Evolutionary conservation across 2,113 vertebrate genomes (phyloP).

Genomic region (Protobothrops mucrosquamatus): DNA sequence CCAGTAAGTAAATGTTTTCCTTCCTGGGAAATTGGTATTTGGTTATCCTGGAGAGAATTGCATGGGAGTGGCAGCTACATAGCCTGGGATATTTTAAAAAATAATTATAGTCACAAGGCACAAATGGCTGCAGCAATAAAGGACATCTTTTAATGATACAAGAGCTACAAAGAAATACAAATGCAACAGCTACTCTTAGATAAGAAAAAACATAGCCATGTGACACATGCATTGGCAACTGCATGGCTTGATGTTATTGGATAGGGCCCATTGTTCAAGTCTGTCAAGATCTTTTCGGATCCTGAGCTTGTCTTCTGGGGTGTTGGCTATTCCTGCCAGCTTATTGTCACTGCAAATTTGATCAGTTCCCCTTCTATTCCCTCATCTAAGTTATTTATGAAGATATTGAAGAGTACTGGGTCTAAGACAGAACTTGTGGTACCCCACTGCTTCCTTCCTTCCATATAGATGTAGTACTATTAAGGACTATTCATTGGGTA

Average conservation of each 20-base stretch:
- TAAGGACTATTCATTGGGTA: too few species aligned
- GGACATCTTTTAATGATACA: not conserved
- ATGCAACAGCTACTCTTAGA: not conserved
- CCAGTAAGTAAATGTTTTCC: not conserved
- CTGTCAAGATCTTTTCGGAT: too few species aligned
- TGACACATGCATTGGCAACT: not conserved
- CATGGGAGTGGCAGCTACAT: not conserved
- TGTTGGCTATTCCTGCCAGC: too few species aligned
- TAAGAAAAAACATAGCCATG: not conserved
- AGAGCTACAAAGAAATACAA: not conserved
- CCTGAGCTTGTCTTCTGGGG: too few species aligned
- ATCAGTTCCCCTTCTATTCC: too few species aligned
- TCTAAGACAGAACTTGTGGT: too few species aligned
- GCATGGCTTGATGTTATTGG: not conserved
- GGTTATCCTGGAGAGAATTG: not conserved
- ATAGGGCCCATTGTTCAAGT: too few species aligned
- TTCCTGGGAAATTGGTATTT: not conserved
- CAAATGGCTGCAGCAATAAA: not conserved
- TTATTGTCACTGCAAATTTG: too few species aligned
- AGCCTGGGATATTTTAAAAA: not conserved
- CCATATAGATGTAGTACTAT: too few species aligned
- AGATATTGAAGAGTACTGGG: too few species aligned
- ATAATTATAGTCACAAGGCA: not conserved
- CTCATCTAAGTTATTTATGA: too few species aligned
- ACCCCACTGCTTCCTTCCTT: too few species aligned